Conservation (phyloP, 2,113 vertebrate genomes). For the Pollachius pollachius region DNA sequence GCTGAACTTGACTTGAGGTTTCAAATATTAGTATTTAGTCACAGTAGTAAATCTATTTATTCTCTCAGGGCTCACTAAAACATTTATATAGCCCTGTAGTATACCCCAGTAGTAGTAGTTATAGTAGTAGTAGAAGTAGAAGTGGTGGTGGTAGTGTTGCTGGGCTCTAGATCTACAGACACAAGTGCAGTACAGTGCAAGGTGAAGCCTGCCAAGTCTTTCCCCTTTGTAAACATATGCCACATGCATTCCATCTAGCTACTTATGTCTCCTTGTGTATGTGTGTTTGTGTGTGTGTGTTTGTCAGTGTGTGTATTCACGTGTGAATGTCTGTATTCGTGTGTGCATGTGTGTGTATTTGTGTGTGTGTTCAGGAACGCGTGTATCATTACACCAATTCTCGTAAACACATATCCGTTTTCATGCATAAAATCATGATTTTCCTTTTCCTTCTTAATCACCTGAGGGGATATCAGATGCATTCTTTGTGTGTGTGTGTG, state of each 20-base stretch:
- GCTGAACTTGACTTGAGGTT: constrained; percentile 67
- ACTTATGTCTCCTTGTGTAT: not conserved
- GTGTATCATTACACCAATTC: not conserved
- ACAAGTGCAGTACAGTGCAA: constrained; percentile 37
- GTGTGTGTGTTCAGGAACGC: not conserved
- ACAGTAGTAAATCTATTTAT: constrained; percentile 68
- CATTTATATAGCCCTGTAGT: constrained; percentile 76
- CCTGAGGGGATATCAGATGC: not conserved
- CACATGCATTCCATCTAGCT: constrained; percentile 9
- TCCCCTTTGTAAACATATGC: constrained; percentile 55
- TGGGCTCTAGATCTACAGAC: constrained; percentile 59
- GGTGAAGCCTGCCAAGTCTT: constrained; percentile 56
- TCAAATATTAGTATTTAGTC: constrained; percentile 68
- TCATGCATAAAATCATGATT: not conserved
- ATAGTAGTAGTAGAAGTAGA: too few relatives aligned
- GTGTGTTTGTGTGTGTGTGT: too few relatives aligned
- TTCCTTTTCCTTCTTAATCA: not conserved
- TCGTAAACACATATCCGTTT: too few relatives aligned
- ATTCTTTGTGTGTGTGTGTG: constrained; percentile 26
- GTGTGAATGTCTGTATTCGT: too few relatives aligned
- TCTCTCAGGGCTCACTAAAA: constrained; percentile 62
- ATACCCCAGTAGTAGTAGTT: constrained; percentile 34
- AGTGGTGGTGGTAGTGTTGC: too few relatives aligned
- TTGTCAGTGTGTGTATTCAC: too few relatives aligned
- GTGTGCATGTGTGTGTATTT: constrained; percentile 1